Evolutionary conservation across 2,113 vertebrate species (phyloP).

Genomic region (Upupa epops): DNA sequence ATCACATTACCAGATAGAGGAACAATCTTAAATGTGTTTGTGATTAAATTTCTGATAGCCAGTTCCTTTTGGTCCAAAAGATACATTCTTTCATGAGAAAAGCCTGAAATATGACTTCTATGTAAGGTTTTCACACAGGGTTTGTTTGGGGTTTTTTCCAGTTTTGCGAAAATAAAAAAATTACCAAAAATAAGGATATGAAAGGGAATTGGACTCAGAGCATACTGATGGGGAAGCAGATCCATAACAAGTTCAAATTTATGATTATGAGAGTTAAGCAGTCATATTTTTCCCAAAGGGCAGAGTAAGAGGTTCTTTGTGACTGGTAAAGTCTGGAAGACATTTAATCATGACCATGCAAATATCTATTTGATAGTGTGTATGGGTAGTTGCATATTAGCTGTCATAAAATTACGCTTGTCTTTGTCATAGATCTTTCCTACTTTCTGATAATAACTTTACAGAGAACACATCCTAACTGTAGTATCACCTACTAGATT

Average conservation of each 20-base stretch:
- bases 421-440: constrained; percentile 44
- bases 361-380: constrained; percentile 69
- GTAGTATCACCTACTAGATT: not conserved
- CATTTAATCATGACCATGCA: constrained; percentile 64
- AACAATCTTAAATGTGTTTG: not conserved
- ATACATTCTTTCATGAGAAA: not conserved
- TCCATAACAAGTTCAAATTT: constrained; percentile 58
- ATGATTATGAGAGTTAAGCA: constrained; percentile 65
- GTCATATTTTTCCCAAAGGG: constrained; percentile 56
- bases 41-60: not conserved
- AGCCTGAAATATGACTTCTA: not conserved
- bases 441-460: not conserved
- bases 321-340: constrained; percentile 58
- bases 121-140: not conserved
- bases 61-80: not conserved
- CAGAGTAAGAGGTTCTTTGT: constrained; percentile 66
- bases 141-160: not conserved
- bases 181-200: not conserved
- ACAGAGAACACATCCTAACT: not conserved
- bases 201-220: constrained; percentile 5
- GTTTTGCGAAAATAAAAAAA: not conserved
- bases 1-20: not conserved
- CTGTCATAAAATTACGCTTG: constrained; percentile 59
- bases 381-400: constrained; percentile 47
- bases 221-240: constrained; percentile 7